Conservation (phyloP, 1,140 invertebrate species). For the Drosophila pectinifera region DNA sequence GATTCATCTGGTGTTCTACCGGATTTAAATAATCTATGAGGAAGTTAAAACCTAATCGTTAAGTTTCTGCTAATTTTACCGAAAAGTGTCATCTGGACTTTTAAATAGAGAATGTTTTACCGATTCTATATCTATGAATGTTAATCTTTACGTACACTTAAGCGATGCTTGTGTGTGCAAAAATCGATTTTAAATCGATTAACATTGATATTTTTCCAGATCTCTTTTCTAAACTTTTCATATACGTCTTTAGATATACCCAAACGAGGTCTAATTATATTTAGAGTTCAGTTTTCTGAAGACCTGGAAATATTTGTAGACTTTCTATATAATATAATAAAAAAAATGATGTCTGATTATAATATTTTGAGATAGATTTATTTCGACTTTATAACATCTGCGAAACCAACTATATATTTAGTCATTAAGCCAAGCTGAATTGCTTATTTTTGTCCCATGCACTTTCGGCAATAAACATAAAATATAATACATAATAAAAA, state of each 20-base stretch:
- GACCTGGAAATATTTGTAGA: not conserved
- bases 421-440: not conserved
- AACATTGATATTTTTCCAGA: no score
- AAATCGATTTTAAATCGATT: no score
- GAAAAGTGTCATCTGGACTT: no score
- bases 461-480: conserved; percentile 41
- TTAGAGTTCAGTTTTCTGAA: not conserved
- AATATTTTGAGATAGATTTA: no score
- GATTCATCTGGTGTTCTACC: not conserved
- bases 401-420: not conserved
- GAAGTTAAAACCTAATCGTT: not conserved
- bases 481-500: conserved; percentile 40
- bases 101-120: not conserved
- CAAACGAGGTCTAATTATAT: no score
- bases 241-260: no score
- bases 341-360: no score
- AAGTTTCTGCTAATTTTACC: not conserved
- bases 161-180: no score
- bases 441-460: conserved; percentile 18
- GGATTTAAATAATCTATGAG: not conserved
- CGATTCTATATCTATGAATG: no score
- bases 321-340: no score
- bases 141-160: no score
- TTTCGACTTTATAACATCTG: not conserved
- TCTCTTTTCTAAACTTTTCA: no score